Evolutionary conservation across 2,113 vertebrate genomes (phyloP).

Genomic region (Myiopsitta monachus): DNA sequence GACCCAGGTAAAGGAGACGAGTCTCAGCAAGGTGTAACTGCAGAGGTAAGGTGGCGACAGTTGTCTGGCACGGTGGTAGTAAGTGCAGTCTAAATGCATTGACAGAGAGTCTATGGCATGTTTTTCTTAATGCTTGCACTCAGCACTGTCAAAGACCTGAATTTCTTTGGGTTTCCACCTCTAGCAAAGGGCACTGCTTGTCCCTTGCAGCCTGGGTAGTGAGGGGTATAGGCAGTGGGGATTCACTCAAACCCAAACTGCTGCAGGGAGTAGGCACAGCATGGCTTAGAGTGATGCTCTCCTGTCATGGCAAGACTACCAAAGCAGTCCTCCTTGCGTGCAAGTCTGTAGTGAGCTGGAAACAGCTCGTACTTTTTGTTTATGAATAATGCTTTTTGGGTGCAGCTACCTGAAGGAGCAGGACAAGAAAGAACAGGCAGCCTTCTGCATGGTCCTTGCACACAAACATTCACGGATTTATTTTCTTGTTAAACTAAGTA

Average conservation of each 20-base stretch:
- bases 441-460: background rate
- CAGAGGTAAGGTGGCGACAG: background rate
- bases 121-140: background rate
- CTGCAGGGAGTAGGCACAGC: background rate
- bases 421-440: background rate
- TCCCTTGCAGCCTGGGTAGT: background rate
- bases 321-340: background rate
- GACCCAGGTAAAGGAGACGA: background rate
- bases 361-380: background rate
- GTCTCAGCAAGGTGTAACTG: background rate
- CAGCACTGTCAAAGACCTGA: background rate
- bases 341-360: background rate
- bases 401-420: background rate
- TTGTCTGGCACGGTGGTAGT: background rate
- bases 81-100: background rate
- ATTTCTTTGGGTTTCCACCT: background rate
- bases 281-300: background rate
- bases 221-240: rapidly evolving
- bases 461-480: background rate
- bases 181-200: background rate
- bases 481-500: background rate
- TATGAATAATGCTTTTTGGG: background rate
- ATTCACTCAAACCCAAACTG: too few species aligned
- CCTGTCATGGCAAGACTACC: background rate
- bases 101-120: background rate